Evolutionary conservation across 2,888 invertebrate genomes (phyloP).

Genomic region (Pycnomerus fuliginosus): DNA sequence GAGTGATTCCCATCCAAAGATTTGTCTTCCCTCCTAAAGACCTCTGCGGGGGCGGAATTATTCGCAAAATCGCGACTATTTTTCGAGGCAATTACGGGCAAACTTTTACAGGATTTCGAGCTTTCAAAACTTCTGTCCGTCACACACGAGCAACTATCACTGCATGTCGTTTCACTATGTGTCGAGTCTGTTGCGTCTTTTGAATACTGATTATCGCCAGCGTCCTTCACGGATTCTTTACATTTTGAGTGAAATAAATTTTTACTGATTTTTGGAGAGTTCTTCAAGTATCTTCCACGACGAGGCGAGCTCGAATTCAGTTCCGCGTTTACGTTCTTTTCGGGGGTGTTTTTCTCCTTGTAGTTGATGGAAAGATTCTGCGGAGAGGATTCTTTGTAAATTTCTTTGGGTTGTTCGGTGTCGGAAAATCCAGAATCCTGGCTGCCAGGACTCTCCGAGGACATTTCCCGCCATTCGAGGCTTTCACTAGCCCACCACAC

Average conservation of each 20-base stretch:
- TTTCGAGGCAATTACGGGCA: constrained; percentile 1
- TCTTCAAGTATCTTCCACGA: constrained; percentile 32
- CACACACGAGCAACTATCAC: constrained; percentile 31
- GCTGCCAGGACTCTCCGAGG: constrained; percentile 67
- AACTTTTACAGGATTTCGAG: constrained; percentile 3
- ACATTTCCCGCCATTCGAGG: constrained; percentile 52
- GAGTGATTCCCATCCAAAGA: constrained; percentile 27
- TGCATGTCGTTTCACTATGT: constrained; percentile 36
- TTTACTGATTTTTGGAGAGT: constrained; percentile 47
- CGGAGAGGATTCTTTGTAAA: constrained; percentile 35
- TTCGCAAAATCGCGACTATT: constrained; percentile 19
- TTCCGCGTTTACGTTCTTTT: constrained; percentile 26
- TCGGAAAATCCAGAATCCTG: constrained; percentile 82
- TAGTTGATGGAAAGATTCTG: constrained; percentile 48
- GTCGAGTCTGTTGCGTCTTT: constrained; percentile 34
- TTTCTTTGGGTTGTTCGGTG: constrained; percentile 57
- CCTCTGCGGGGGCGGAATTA: constrained; percentile 37
- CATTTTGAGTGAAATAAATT: constrained; percentile 42
- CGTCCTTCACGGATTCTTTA: constrained; percentile 34
- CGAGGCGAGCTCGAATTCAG: constrained; percentile 1
- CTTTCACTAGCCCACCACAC: constrained; percentile 63
- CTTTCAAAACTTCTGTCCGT: constrained; percentile 19
- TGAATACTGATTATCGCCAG: constrained; percentile 46
- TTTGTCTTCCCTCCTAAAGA: constrained; percentile 29
- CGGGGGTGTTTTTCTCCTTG: constrained; percentile 49